Evolutionary conservation across 2,113 vertebrate genomes (phyloP), one percentile per base, ranked within the genome.

Genomic region (Xiphophorus maculatus): DNA sequence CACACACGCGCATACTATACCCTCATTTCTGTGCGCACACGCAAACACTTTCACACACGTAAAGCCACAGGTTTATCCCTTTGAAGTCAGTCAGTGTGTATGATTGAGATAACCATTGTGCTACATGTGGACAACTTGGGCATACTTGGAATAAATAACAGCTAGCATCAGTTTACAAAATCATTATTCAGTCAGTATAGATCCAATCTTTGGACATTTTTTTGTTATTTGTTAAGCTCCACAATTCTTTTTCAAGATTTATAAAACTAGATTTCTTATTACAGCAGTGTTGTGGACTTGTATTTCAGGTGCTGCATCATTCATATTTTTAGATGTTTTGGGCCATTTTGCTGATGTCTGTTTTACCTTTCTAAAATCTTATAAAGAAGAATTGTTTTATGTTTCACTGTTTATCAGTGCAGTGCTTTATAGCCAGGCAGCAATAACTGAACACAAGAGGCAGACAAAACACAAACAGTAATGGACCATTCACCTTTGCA

Each of bases 121-220:
- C 84, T 77, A 83, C 82, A 66, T 77, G 73, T 87, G 64, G 70
- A 79, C 83, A 42, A 74, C 27, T 44, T 62, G 63, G 61, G 87
- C 79, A 87, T 66, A 77, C 58, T 76, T 66, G 63, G 73, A 90
- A 91, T 91, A 91, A 92, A 93, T 90, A 88, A 89, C 86, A 15
- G 32, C 35, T 54, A 61, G 29, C 66, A 75, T 79, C 51, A 63
- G 60, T 73, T 69, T 62, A 76, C 35, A 72, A 60, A 82, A 62
- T 84, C 19, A 22, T 29, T 75, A 51, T 71, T 73, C 69, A 71
- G 71, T 72, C 60, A 69, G 51, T 42, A 65, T 64, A n/a, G 72
- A 84, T 74, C 25, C 6, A 10, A 63, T 48, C n/a, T 82, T 79
- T 68, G 70, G 68, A 28, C 77, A 69, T 77, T 61, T 2, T 71